Evolutionary conservation across 2,113 vertebrate genomes (phyloP), one percentile per base, ranked within the genome.

Genomic region (Chaenocephalus aceratus): DNA sequence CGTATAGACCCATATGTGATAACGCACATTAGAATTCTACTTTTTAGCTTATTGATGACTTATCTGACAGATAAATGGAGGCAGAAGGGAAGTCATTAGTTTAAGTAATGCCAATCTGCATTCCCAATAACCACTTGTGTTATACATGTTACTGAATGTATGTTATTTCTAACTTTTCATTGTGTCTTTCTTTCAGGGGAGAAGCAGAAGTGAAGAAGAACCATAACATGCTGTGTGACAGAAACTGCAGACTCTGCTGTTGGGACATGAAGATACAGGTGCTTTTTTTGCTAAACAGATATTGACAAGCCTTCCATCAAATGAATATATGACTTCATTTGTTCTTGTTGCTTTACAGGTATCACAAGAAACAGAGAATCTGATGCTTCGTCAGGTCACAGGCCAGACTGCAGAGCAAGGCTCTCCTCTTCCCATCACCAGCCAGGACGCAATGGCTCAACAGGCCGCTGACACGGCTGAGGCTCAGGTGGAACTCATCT

Each of bases 181-280:
- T 48, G 26, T 65, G 1, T 73, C 45, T 80, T 23, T 44, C 26
- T 72, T 5, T 73, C 79, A 93, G 91, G 74, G 91, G 77, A 79
- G 62, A 70, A 66, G 76, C 18, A 72, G 82, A 34, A 75, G 48
- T 14, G 4, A 91, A 89, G 72, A 95, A 93, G 76, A 61, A 66
- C 1, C 73, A 86, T 0, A 93, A 88, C 16, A 0, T 93, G 30
- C 45, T 95, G 73, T 95, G 95, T 80, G 86, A 95, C 69, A 92
- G 51, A 76, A 92, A 81, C 70, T 96, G 95, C 68, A 88, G 41
- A 77, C 77, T 95, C 21, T 94, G 94, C 83, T 96, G 95, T 72
- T 96, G 95, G 95, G 94, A 96, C 77, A 80, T 94, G 87, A 94
- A 92, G 72, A n/a, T 94, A 66, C 84, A 94, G 87, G 93, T 92